A percentile compares a stretch with the other conserved stretches of the same genome.
Evolutionary conservation across 2,888 invertebrate genomes (phyloP).

Genomic region (Hirtodrosophila histrioides): DNA sequence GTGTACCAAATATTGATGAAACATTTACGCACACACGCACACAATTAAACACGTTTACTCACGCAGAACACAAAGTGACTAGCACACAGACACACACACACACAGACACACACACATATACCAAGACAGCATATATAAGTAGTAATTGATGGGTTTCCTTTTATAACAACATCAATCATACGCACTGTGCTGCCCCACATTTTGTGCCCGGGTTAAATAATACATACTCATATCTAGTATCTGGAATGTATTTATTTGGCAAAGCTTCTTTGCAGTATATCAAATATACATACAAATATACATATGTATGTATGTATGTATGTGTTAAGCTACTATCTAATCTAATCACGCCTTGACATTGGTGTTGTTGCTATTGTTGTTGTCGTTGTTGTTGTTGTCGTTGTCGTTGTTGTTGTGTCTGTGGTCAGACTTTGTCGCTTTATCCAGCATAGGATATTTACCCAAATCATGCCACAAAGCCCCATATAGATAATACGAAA

Average conservation of each 20-base stretch:
- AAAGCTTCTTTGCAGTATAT: slow-evolving; percentile 50
- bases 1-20: slow-evolving; percentile 76
- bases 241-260: slow-evolving; percentile 62
- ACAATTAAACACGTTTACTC: slow-evolving; percentile 76
- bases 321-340: slow-evolving; percentile 45
- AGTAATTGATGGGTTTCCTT: slow-evolving; percentile 78
- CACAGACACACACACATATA: slow-evolving; percentile 27
- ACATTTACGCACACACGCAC: slow-evolving; percentile 76
- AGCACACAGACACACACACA: slow-evolving; percentile 33
- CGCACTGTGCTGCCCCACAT: slow-evolving; percentile 59
- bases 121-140: slow-evolving; percentile 54
- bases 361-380: slow-evolving; percentile 12
- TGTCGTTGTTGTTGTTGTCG: slow-evolving; percentile 1
- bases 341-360: slow-evolving; percentile 43
- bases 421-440: slow-evolving; percentile 86
- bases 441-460: slow-evolving; percentile 92
- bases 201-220: slow-evolving; percentile 65
- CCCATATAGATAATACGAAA: slow-evolving; percentile 92
- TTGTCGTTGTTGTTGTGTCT: slow-evolving; percentile 6
- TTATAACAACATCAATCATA: slow-evolving; percentile 78
- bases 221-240: slow-evolving; percentile 34
- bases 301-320: slow-evolving; percentile 6
- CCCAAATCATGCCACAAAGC: slow-evolving; percentile 91
- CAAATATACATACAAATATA: slow-evolving; percentile 39
- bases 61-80: slow-evolving; percentile 55